These are phyloP conservation scores for Harpagoxenus sublaevis DNA, from an alignment of 2,888 invertebrate genomes.

Conservation along the genomic window DNA sequence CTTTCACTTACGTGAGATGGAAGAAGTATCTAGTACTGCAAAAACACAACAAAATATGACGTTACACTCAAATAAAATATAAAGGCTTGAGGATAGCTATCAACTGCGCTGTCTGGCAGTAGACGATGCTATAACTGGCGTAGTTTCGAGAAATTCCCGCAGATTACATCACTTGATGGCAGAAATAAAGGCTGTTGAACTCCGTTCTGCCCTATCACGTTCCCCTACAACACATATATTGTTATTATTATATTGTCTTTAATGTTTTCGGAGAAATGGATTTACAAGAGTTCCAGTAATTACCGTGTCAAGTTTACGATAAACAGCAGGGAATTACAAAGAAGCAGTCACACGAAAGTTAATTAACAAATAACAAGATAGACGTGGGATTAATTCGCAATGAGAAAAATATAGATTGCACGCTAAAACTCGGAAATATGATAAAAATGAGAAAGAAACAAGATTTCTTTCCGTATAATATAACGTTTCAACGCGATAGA, in stretches of 20 bases:
- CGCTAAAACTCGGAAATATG: not conserved
- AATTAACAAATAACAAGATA: not conserved
- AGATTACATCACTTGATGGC: too few relatives aligned
- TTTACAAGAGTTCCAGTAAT: not conserved
- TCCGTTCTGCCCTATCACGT: too few relatives aligned
- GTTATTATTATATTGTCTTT: not conserved
- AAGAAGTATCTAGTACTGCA: too few relatives aligned
- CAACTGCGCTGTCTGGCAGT: too few relatives aligned
- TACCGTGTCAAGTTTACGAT: not conserved
- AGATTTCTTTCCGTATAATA: not conserved
- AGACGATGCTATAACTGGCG: too few relatives aligned
- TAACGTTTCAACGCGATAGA: not conserved
- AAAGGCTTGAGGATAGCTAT: too few relatives aligned
- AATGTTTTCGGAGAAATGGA: not conserved
- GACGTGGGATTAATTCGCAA: not conserved
- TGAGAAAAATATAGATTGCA: not conserved
- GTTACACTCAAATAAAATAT: too few relatives aligned
- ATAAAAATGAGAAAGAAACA: not conserved
- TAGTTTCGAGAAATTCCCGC: too few relatives aligned
- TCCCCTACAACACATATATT: not conserved
- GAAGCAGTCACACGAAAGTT: not conserved
- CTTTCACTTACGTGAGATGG: too few relatives aligned
- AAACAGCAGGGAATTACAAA: not conserved
- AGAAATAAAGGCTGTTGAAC: too few relatives aligned
- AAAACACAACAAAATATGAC: too few relatives aligned